Percentiles rank a stretch among this genome's conserved stretches.
phyloP scores from a whole-genome alignment of 2,113 vertebrate genomes.

The Lichenostomus cassidix region DNA sequence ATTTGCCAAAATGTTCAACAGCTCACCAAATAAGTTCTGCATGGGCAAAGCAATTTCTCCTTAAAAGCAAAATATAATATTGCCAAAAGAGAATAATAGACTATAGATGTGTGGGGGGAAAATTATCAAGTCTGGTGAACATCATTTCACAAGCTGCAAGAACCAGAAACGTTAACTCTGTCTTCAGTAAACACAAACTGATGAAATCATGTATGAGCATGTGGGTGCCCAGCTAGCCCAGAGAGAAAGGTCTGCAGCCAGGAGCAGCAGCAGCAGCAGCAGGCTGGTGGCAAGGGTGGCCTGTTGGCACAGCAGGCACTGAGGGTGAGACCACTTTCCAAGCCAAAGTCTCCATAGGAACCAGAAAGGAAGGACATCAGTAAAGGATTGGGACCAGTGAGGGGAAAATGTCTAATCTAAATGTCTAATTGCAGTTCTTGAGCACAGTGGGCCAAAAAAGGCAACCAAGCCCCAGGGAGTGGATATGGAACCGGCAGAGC shows the following conservation, averaged over 20 bases:
- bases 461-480: neutral
- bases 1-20: neutral
- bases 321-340: neutral
- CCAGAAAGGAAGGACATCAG: neutral
- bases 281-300: neutral
- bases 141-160: neutral
- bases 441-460: neutral
- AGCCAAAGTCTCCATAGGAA: neutral
- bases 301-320: neutral
- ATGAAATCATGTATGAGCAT: neutral
- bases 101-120: accelerated
- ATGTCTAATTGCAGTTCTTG: neutral
- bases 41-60: neutral
- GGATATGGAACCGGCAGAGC: neutral
- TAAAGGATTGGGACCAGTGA: neutral
- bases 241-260: neutral
- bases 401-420: neutral
- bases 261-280: neutral
- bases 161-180: neutral
- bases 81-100: neutral
- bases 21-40: neutral
- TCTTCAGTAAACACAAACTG: neutral
- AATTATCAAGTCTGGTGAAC: neutral
- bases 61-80: neutral
- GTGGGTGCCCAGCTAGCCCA: neutral